phyloP scores from a whole-genome alignment of 2,113 vertebrate species.

The Uropsilus gracilis region DNA sequence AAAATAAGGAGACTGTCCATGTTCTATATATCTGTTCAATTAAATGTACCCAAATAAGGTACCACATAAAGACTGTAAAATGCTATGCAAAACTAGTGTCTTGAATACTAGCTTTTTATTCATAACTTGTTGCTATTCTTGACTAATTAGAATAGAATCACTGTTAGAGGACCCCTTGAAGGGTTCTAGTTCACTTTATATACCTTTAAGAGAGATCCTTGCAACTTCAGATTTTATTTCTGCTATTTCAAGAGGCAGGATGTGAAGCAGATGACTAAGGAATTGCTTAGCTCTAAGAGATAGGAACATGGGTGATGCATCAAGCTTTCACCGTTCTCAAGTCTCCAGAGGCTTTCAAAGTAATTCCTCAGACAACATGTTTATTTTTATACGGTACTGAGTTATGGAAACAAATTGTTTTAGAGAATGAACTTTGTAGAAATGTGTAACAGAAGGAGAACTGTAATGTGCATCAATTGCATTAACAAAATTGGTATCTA shows the following conservation, averaged over 20 bases:
- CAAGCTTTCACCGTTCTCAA: background rate
- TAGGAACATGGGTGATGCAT: background rate
- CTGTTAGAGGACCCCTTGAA: background rate
- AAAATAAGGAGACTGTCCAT: background rate
- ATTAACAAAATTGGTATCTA: background rate
- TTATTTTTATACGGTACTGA: conserved; percentile 14
- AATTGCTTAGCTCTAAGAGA: background rate
- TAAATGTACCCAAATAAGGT: background rate
- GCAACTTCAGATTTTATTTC: background rate
- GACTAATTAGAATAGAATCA: background rate
- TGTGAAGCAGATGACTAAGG: background rate
- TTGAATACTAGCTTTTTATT: background rate
- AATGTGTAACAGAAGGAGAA: background rate
- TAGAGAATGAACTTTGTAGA: background rate
- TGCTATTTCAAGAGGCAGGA: background rate
- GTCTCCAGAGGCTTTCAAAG: background rate
- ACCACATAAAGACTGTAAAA: background rate
- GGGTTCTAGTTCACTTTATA: background rate
- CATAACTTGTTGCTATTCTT: background rate
- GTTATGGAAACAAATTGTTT: background rate
- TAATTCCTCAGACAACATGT: background rate
- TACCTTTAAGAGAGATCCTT: background rate
- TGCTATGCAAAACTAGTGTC: no score
- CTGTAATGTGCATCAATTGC: background rate
- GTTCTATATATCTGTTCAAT: background rate